Evolutionary conservation across 2,113 vertebrate species (phyloP).

Genomic region (Gopherus evgoodei): DNA sequence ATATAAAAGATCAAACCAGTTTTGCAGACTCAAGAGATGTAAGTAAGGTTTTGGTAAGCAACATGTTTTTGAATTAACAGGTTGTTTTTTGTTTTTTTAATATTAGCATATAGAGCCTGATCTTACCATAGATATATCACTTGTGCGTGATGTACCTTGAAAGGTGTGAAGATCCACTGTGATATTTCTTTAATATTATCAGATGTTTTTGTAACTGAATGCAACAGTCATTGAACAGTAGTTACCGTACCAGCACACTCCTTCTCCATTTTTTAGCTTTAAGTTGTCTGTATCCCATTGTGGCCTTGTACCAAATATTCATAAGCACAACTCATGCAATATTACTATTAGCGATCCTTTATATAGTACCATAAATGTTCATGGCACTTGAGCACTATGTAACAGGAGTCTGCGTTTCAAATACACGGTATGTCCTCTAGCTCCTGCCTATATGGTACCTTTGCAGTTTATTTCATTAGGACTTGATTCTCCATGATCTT

Average conservation of each 20-base stretch:
- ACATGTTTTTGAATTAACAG: neutral
- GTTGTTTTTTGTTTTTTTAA: neutral
- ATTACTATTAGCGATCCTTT: neutral
- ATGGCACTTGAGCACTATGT: neutral
- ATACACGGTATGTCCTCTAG: slow-evolving; percentile 23
- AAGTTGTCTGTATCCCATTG: neutral
- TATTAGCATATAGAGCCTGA: neutral
- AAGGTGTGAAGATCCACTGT: neutral
- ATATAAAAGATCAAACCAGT: neutral
- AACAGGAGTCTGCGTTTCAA: neutral
- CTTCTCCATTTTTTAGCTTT: neutral
- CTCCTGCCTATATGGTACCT: slow-evolving; percentile 57
- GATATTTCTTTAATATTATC: too few species aligned
- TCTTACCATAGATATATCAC: neutral
- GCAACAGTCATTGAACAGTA: too few species aligned
- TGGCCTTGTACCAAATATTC: neutral
- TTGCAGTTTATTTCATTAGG: slow-evolving; percentile 10
- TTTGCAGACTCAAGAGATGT: neutral
- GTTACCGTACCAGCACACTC: neutral
- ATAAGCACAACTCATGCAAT: neutral
- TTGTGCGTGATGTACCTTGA: neutral
- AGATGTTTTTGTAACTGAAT: too few species aligned
- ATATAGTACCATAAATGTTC: neutral
- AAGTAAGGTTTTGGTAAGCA: neutral
- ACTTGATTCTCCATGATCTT: neutral